A percentile compares a stretch with the other conserved stretches of the same genome.
Evolutionary conservation across 2,113 vertebrate species (phyloP).

Genomic region (Anolis carolinensis): DNA sequence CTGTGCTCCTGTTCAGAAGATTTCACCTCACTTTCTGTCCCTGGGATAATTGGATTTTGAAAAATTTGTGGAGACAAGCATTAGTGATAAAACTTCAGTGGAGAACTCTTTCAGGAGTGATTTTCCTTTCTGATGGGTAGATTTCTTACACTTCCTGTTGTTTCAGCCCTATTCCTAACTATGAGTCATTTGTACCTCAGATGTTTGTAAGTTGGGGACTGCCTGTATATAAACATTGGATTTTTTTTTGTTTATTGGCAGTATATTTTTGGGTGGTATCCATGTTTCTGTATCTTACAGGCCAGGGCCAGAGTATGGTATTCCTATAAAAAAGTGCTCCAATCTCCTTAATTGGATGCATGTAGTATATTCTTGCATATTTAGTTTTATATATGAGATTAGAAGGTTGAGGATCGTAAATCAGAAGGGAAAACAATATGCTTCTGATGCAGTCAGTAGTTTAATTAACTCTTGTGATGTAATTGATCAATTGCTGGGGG

Average conservation of each 20-base stretch:
- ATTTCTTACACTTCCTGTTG: too few species aligned
- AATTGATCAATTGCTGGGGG: neutral
- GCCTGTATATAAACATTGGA: too few species aligned
- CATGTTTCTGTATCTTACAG: neutral
- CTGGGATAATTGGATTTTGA: too few species aligned
- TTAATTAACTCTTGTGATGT: neutral
- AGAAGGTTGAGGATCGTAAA: neutral
- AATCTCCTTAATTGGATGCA: neutral
- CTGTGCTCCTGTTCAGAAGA: too few species aligned
- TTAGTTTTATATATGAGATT: neutral
- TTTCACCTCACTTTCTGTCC: too few species aligned
- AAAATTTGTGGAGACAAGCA: too few species aligned
- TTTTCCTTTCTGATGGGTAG: too few species aligned
- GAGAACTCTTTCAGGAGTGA: too few species aligned
- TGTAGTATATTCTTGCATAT: neutral
- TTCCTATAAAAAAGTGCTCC: neutral
- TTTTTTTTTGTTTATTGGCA: neutral
- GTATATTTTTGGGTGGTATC: neutral
- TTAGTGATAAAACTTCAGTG: too few species aligned
- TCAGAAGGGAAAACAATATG: neutral
- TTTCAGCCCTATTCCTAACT: too few species aligned
- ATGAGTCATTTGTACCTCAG: too few species aligned
- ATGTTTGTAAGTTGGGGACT: too few species aligned
- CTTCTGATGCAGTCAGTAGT: constrained; percentile 7
- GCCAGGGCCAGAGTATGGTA: neutral